Base-by-base conservation (phyloP, 2,888 invertebrate species). In the Fragum sueziense region DNA sequence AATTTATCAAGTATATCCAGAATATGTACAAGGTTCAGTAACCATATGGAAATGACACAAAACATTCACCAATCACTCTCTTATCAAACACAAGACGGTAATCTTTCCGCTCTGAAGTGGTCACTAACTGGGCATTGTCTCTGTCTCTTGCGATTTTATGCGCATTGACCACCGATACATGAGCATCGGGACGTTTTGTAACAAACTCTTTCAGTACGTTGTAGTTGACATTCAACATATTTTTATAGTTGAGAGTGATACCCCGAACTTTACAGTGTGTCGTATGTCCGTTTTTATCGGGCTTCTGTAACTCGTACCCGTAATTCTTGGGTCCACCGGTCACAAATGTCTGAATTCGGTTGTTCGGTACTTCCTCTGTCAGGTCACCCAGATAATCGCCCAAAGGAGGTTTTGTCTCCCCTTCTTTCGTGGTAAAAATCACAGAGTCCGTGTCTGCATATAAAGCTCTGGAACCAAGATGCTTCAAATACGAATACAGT, bases 251-350 rank as follows among this genome's bases (percentile, higher is more conserved):
- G 17, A 89, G 69, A 6, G 84, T 84, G 20, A 90, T 80, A 0
- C 89, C 90, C 57, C 86, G 84, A 0, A 89, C 87, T 85, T 85
- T 89, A 57, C 88, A 87, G 20, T 82, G 77, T 0, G 90, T 85
- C 17, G 75, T 80, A 22, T 31, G 51, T 7, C 78, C 80, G 6
- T 71, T 54, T 34, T 51, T 51, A 27, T 74, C 69, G 3, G 75
- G 65, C 31, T 72, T 54, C n/a, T 72, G 20, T 25, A 80, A n/a
- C 31, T 68, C 67, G 73, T 88, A 92, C 0, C 85, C 88, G 80
- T 93, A 92, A 73, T 90, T 91, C 78, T 93, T 93, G 7, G 92
- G 90, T 0, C 92, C 92, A 0, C 89, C 91, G 20, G 88, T 88
- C 4, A 91, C 89, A 82, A 92, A 92, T 73, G 74, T 22, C n/a